Conservation (phyloP, 2,113 vertebrate species). For the Fregetta grallaria region DNA sequence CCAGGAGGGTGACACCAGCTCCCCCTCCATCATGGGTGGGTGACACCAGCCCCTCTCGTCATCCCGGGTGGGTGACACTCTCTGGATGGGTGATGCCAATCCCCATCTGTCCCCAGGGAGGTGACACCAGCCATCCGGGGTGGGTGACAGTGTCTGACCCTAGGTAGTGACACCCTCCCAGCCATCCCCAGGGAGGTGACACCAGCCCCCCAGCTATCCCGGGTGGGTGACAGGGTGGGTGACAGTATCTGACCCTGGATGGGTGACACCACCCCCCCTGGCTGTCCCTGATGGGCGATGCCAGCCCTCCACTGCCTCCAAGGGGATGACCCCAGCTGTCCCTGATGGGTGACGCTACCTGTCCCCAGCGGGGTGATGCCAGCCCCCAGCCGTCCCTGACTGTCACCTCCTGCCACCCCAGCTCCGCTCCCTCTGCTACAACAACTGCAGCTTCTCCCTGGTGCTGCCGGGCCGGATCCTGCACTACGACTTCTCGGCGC, state of each 20-base stretch:
- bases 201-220: background rate
- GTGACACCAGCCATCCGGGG: background rate
- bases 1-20: background rate
- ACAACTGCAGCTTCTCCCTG: conserved; percentile 79
- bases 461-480: conserved; percentile 28
- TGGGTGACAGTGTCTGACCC: background rate
- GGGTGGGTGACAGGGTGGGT: background rate
- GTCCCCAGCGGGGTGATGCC: background rate
- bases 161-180: background rate
- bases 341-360: background rate
- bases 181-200: background rate
- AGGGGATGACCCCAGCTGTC: background rate
- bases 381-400: background rate
- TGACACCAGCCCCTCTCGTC: background rate
- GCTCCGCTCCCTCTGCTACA: conserved; percentile 86
- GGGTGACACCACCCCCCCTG: background rate
- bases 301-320: background rate
- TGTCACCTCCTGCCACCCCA: conserved; percentile 19
- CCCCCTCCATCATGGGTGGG: background rate
- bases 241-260: background rate
- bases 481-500: conserved; percentile 81
- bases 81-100: background rate
- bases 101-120: no score
- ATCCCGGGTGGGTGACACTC: background rate
- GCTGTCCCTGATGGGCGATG: background rate